phyloP scores from a whole-genome alignment of 2,113 vertebrate species.

The Cyprinodon brontotheroides region DNA sequence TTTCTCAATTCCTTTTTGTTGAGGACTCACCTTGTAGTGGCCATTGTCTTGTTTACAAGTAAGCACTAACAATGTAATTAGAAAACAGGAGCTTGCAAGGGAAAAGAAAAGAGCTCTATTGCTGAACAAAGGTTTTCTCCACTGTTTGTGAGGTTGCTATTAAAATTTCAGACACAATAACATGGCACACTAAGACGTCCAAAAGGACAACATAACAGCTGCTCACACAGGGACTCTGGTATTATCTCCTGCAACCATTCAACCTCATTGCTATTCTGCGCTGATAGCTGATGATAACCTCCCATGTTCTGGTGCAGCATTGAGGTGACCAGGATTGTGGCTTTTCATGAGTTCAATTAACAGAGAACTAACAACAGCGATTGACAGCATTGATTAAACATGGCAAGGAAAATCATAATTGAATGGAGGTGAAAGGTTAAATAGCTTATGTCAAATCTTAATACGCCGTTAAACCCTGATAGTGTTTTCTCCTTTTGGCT shows the following conservation, averaged over 20 bases:
- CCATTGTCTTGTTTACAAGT: neutral
- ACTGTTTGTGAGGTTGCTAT: slow-evolving; percentile 35
- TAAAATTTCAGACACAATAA: slow-evolving; percentile 51
- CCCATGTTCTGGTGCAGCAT: slow-evolving; percentile 24
- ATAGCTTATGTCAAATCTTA: slow-evolving; percentile 40
- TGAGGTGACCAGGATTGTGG: slow-evolving; percentile 39
- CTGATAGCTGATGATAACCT: slow-evolving; percentile 63
- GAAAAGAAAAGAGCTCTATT: neutral
- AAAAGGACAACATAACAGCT: neutral
- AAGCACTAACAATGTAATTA: slow-evolving; percentile 5
- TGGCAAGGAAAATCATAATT: slow-evolving; percentile 55
- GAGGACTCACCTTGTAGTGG: neutral
- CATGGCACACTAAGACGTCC: neutral
- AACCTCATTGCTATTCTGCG: slow-evolving; percentile 56
- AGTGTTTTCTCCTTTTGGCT: neutral
- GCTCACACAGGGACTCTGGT: slow-evolving; percentile 6
- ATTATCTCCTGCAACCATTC: slow-evolving; percentile 58
- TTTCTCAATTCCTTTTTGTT: neutral
- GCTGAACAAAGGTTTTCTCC: slow-evolving; percentile 38
- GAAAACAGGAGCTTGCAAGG: neutral
- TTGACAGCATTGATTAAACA: slow-evolving; percentile 63
- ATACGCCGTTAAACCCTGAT: slow-evolving; percentile 31
- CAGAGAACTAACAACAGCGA: slow-evolving; percentile 41
- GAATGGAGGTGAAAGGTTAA: slow-evolving; percentile 66
- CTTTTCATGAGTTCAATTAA: slow-evolving; percentile 64